Conservation (phyloP, 2,888 invertebrate genomes). For the Gymnoscelis rufifasciata region DNA sequence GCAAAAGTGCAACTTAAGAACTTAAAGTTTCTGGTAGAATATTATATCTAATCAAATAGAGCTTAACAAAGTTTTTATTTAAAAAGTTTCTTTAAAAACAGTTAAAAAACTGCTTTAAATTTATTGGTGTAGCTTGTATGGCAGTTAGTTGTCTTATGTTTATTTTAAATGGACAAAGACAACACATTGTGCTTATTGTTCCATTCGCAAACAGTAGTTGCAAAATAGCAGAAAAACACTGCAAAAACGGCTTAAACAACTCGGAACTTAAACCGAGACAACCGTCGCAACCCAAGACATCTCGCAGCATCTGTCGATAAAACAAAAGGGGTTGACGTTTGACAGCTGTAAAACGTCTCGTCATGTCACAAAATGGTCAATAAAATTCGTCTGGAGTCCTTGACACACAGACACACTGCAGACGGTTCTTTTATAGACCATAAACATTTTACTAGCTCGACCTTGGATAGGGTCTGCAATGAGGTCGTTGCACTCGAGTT, state of each 20-base stretch:
- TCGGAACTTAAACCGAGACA: slow-evolving; percentile 5
- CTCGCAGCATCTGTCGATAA: slow-evolving; percentile 37
- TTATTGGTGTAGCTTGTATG: no score
- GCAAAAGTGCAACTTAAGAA: no score
- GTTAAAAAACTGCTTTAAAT: no score
- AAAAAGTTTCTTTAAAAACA: no score
- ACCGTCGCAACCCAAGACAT: slow-evolving; percentile 5
- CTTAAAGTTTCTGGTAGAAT: no score
- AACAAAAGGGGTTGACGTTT: slow-evolving; percentile 47
- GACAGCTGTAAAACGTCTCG: slow-evolving; percentile 54
- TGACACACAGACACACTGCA: slow-evolving; percentile 75
- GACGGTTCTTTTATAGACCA: slow-evolving; percentile 75
- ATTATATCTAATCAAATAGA: no score
- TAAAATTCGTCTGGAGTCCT: slow-evolving; percentile 73
- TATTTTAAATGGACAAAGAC: background rate
- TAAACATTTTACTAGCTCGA: slow-evolving; percentile 78
- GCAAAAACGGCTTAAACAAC: slow-evolving; percentile 7
- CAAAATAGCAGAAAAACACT: background rate
- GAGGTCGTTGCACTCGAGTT: slow-evolving; percentile 72
- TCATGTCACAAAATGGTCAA: slow-evolving; percentile 56
- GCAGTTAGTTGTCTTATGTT: no score
- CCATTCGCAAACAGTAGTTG: no score
- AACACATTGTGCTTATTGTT: background rate
- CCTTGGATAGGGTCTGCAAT: slow-evolving; percentile 76
- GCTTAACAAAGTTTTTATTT: no score